Percentiles rank a stretch among this genome's conserved stretches.
Conservation (phyloP, 1,140 invertebrate genomes). For the Hesperophylax magnus region DNA sequence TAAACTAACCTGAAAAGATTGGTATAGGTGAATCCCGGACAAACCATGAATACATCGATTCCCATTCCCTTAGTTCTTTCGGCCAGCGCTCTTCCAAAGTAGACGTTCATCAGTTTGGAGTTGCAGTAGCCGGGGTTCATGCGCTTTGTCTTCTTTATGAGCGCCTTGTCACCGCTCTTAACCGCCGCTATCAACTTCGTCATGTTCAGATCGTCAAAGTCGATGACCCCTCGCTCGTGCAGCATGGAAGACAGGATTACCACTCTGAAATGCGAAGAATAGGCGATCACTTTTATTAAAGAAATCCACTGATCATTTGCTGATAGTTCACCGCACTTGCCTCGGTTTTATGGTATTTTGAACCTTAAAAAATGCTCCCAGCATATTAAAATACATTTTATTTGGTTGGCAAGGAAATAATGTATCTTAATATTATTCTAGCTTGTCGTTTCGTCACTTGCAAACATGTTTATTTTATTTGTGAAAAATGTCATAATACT, state of each 20-base stretch:
- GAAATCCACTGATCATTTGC: too few relatives aligned
- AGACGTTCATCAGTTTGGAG: slow-evolving; percentile 84
- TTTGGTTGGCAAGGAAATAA: too few relatives aligned
- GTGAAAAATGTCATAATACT: too few relatives aligned
- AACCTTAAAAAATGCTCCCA: too few relatives aligned
- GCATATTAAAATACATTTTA: too few relatives aligned
- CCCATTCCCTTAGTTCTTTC: slow-evolving; percentile 71
- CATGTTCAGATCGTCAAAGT: slow-evolving; percentile 79
- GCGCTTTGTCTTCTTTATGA: slow-evolving; percentile 60
- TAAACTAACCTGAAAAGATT: slow-evolving; percentile 68
- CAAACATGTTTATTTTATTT: too few relatives aligned
- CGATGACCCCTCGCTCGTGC: slow-evolving; percentile 72
- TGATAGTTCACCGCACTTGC: too few relatives aligned
- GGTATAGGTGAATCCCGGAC: slow-evolving; percentile 90
- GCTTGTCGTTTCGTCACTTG: too few relatives aligned
- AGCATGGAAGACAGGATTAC: slow-evolving; percentile 71
- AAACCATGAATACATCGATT: slow-evolving; percentile 82
- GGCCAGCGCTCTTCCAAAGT: slow-evolving; percentile 78
- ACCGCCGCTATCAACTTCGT: slow-evolving; percentile 65
- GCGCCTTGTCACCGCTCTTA: slow-evolving; percentile 56
- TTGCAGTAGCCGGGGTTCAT: slow-evolving; percentile 82
- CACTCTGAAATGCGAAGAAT: slow-evolving; percentile 64
- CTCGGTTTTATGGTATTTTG: too few relatives aligned
- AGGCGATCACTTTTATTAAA: too few relatives aligned
- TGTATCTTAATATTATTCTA: too few relatives aligned